A percentile compares a stretch with the other conserved stretches of the same genome.
phyloP scores from a whole-genome alignment of 2,888 invertebrate genomes.

The Cantharis flavilabris region DNA sequence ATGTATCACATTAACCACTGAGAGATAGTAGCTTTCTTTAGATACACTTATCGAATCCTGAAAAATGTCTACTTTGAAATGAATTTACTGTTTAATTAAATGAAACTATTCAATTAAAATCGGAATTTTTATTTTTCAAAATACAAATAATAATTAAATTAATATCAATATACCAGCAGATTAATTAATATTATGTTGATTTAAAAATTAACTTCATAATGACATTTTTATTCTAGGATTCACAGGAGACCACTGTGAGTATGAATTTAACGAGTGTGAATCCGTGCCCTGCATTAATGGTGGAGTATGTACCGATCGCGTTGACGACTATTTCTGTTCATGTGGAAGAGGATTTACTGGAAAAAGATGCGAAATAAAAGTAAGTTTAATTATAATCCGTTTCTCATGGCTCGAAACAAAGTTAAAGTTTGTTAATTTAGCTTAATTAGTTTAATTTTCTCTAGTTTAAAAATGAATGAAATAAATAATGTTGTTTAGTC shows the following conservation, averaged over 20 bases:
- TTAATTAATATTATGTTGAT: neutral
- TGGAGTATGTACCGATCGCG: constrained; percentile 75
- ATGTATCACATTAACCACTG: constrained; percentile 31
- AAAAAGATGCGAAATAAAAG: constrained; percentile 72
- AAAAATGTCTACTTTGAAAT: constrained; percentile 4
- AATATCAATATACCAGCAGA: neutral
- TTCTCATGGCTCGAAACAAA: neutral
- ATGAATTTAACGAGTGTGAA: constrained; percentile 78
- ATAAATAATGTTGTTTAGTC: neutral
- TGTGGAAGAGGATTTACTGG: constrained; percentile 74
- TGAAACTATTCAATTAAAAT: neutral
- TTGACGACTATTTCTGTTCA: constrained; percentile 69
- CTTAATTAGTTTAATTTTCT: neutral
- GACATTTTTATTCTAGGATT: constrained; percentile 59
- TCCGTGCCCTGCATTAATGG: constrained; percentile 75
- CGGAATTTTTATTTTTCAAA: neutral
- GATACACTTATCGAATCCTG: constrained; percentile 9
- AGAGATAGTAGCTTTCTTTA: constrained; percentile 16
- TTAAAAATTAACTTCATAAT: constrained; percentile 1
- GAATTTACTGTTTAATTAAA: constrained; percentile 23
- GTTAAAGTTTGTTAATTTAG: constrained; percentile 2
- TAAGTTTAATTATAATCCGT: constrained; percentile 44
- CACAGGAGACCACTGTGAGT: constrained; percentile 73
- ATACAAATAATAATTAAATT: neutral
- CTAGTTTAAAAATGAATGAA: neutral